phyloP scores from a whole-genome alignment of 2,113 vertebrate species.

The Ictalurus furcatus region DNA sequence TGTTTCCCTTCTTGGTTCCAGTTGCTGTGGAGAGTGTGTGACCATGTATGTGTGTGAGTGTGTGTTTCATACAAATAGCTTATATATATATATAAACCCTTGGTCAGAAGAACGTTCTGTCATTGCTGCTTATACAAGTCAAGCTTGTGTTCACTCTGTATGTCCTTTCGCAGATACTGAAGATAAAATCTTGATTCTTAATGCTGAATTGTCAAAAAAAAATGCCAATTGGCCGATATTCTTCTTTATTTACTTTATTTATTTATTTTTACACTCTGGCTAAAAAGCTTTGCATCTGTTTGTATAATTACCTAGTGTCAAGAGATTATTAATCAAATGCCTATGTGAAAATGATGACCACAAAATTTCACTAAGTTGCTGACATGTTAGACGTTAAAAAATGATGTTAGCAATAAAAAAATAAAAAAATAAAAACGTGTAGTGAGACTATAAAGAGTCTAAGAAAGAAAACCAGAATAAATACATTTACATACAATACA shows the following conservation, averaged over 20 bases:
- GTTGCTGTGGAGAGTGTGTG: constrained; percentile 23
- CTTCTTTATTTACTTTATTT: background rate
- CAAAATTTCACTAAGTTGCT: constrained; percentile 10
- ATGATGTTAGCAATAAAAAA: background rate
- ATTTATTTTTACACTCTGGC: constrained; percentile 53
- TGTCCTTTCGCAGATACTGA: constrained; percentile 5
- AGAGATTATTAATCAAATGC: constrained; percentile 34
- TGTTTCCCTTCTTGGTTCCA: constrained; percentile 59
- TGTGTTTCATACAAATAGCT: constrained; percentile 9
- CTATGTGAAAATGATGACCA: constrained; percentile 31
- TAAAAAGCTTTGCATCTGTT: constrained; percentile 55
- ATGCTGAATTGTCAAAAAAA: constrained; percentile 16
- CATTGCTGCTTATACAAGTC: constrained; percentile 22
- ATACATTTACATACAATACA: background rate
- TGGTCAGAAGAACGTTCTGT: constrained; percentile 29
- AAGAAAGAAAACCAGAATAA: background rate
- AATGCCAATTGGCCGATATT: background rate
- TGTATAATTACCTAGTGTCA: constrained; percentile 60
- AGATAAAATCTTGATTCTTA: constrained; percentile 4
- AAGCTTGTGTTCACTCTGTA: constrained; percentile 1
- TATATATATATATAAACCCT: constrained; percentile 15
- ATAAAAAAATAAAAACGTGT: too few species aligned
- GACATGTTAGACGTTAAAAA: background rate
- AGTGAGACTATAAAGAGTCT: background rate
- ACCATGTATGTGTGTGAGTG: constrained; percentile 17